A percentile compares a stretch with the other conserved stretches of the same genome.
Conservation (phyloP, 2,113 vertebrate species). For the Colossoma macropomum region DNA sequence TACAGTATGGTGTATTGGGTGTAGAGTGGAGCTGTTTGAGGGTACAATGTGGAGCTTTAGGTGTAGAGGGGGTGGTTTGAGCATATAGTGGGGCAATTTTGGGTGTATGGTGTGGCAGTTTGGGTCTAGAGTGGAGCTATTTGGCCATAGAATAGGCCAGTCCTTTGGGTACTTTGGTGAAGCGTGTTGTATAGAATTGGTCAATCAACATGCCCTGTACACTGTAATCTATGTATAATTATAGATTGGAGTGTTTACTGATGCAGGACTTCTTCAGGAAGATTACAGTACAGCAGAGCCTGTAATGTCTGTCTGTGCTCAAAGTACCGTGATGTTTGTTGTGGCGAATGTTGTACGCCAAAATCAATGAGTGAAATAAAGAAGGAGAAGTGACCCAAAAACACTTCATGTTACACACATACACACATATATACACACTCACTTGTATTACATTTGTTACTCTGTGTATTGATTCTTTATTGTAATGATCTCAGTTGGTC, state of each 20-base stretch:
- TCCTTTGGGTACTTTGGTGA: no score
- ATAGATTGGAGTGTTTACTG: not conserved
- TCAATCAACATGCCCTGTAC: no score
- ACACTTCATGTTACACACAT: not conserved
- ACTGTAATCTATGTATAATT: not conserved
- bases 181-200: no score
- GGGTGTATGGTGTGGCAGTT: no score
- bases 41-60: no score
- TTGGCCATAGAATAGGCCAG: no score
- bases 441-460: not conserved
- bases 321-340: not conserved
- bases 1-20: no score
- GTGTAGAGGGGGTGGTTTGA: no score
- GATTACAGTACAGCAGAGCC: not conserved
- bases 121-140: no score
- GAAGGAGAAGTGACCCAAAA: not conserved
- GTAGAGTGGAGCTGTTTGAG: no score
- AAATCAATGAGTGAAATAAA: constrained; percentile 16
- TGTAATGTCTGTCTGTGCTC: not conserved
- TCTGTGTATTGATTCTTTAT: constrained; percentile 19
- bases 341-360: not conserved
- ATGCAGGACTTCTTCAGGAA: not conserved
- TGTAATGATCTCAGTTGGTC: not conserved
- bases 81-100: no score
- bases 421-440: constrained; percentile 17